Evolutionary conservation across 2,888 invertebrate species (phyloP).

Genomic region (Iphiclides podalirius): DNA sequence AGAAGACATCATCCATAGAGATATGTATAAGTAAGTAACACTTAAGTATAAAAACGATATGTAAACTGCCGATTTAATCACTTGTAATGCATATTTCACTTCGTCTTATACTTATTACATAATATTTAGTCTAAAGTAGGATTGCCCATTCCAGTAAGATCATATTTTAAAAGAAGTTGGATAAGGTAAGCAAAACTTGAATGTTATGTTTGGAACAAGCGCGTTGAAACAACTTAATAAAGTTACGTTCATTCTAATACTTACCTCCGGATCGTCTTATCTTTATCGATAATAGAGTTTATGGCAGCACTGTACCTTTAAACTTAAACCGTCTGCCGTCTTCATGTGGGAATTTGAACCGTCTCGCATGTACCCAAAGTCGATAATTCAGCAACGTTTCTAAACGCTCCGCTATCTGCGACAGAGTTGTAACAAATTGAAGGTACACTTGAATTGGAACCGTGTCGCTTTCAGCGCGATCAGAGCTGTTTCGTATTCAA

Average conservation of each 20-base stretch:
- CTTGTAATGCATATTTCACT: too few relatives aligned
- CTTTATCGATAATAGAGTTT: conserved; percentile 63
- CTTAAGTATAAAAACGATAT: too few relatives aligned
- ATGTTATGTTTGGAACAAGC: conserved; percentile 30
- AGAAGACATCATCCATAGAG: too few relatives aligned
- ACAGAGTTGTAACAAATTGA: conserved; percentile 45
- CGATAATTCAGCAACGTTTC: conserved; percentile 18
- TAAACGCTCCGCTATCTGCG: conserved; percentile 23
- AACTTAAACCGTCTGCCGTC: conserved; percentile 21
- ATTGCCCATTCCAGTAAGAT: too few relatives aligned
- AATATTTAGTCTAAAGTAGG: too few relatives aligned
- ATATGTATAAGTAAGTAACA: too few relatives aligned
- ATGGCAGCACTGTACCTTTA: conserved; percentile 51
- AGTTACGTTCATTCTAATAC: conserved; percentile 54
- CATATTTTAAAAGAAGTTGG: background rate
- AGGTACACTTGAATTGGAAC: conserved; percentile 53
- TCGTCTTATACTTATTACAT: too few relatives aligned
- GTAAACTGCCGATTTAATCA: too few relatives aligned
- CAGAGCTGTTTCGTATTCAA: conserved; percentile 55
- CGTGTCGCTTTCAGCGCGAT: conserved; percentile 42
- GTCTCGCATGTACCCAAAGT: conserved; percentile 3
- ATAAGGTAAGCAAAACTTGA: conserved; percentile 1
- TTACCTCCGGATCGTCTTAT: conserved; percentile 51
- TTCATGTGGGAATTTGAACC: conserved; percentile 25
- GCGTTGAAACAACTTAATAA: conserved; percentile 58